These are phyloP conservation scores for Osmerus mordax DNA, from an alignment of 2,113 vertebrate species.

Conservation along the genomic window DNA sequence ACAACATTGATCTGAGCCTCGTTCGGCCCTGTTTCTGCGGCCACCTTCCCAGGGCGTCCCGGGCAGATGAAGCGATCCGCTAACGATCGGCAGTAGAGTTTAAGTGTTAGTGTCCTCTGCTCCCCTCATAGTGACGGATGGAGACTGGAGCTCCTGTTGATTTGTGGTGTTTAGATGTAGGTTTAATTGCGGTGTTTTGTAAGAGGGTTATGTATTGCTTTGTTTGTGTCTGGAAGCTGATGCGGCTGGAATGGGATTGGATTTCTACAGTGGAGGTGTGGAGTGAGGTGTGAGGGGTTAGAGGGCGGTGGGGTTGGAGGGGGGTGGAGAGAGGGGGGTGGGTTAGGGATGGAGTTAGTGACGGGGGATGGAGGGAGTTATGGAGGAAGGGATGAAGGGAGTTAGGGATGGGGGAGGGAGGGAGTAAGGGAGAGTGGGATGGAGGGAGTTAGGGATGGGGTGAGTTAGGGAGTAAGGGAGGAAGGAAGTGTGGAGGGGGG, in stretches of 20 bases:
- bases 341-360: too few relatives aligned
- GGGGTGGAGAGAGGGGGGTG: background rate
- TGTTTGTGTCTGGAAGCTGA: slow-evolving; percentile 12
- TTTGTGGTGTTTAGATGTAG: slow-evolving; percentile 12
- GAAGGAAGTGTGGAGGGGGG: too few relatives aligned
- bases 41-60: background rate
- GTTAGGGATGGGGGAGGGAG: too few relatives aligned
- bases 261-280: background rate
- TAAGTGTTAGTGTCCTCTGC: slow-evolving; percentile 22
- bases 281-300: background rate
- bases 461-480: too few relatives aligned
- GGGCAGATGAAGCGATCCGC: slow-evolving; percentile 14
- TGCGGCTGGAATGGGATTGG: background rate
- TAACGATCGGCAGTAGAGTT: slow-evolving; percentile 17
- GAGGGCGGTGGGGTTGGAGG: background rate
- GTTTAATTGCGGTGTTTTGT: slow-evolving; percentile 17
- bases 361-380: too few relatives aligned
- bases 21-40: slow-evolving; percentile 20
- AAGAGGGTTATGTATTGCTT: slow-evolving; percentile 11
- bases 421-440: too few relatives aligned
- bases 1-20: slow-evolving; percentile 60
- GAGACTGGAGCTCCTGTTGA: slow-evolving; percentile 1
- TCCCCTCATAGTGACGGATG: slow-evolving; percentile 9
- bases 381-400: too few relatives aligned
- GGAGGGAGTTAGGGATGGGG: too few relatives aligned